Evolutionary conservation across 2,888 invertebrate genomes (phyloP).

Genomic region (Diarsia dahlii): DNA sequence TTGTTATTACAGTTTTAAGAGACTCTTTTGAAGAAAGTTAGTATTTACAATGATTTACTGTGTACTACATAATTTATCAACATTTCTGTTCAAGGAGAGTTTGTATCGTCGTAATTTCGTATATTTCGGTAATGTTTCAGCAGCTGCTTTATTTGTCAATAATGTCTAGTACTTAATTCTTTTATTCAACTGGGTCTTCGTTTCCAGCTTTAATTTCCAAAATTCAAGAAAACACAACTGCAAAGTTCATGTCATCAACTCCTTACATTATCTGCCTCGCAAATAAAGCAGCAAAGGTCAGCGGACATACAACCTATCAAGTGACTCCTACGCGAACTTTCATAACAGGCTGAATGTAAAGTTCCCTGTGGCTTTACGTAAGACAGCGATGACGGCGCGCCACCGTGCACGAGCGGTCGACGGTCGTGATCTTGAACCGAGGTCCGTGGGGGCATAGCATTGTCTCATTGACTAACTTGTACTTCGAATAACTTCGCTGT

Average conservation of each 20-base stretch:
- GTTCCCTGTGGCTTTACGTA: constrained; percentile 68
- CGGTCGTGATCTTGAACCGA: constrained; percentile 80
- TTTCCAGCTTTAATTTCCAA: neutral
- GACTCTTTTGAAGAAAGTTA: constrained; percentile 42
- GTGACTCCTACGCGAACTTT: constrained; percentile 51
- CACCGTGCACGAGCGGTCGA: constrained; percentile 68
- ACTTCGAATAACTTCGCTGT: constrained; percentile 56
- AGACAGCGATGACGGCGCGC: constrained; percentile 63
- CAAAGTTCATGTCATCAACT: neutral
- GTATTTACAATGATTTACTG: constrained; percentile 44
- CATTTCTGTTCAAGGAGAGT: constrained; percentile 5
- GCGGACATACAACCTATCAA: constrained; percentile 41
- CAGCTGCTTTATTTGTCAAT: neutral
- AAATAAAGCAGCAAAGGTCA: constrained; percentile 50
- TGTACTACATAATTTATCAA: constrained; percentile 18
- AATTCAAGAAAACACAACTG: neutral
- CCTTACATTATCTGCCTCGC: constrained; percentile 2
- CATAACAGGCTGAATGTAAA: constrained; percentile 55
- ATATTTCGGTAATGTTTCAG: neutral
- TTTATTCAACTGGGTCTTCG: neutral
- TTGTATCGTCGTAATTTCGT: neutral
- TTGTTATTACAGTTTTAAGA: constrained; percentile 44
- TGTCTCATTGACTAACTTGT: constrained; percentile 69
- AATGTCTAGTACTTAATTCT: neutral
- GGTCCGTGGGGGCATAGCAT: constrained; percentile 61